Conservation (phyloP, 2,888 invertebrate species). For the Drosophila monieri region DNA sequence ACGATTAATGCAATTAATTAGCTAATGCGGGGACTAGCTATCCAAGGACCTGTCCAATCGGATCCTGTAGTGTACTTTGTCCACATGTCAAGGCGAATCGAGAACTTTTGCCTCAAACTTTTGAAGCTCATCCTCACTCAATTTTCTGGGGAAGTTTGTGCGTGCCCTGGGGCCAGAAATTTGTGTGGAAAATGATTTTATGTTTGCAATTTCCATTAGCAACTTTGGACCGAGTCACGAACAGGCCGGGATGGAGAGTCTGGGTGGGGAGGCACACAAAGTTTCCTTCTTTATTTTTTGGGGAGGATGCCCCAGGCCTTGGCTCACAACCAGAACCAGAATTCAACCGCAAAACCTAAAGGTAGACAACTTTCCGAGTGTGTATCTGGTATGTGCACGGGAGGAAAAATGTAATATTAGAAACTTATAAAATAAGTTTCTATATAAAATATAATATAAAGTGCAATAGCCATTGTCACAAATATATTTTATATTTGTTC, state of each 20-base stretch:
- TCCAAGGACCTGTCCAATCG: background rate
- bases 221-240: constrained; percentile 68
- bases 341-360: constrained; percentile 19
- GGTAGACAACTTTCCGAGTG: constrained; percentile 2
- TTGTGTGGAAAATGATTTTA: constrained; percentile 69
- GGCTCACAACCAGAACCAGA: constrained; percentile 10
- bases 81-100: constrained; percentile 10
- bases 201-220: constrained; percentile 77
- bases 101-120: constrained; percentile 37
- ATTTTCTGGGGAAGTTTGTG: constrained; percentile 52
- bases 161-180: constrained; percentile 65
- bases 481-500: background rate
- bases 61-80: constrained; percentile 10
- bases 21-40: constrained; percentile 45
- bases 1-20: constrained; percentile 63
- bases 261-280: constrained; percentile 6
- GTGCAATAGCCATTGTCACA: background rate
- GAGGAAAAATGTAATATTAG: background rate
- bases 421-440: background rate
- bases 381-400: background rate
- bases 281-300: constrained; percentile 22
- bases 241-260: constrained; percentile 24
- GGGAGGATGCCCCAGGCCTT: constrained; percentile 8
- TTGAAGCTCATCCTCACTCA: constrained; percentile 21
- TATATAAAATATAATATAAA: background rate